A percentile compares a stretch with the other conserved stretches of the same genome.
These are phyloP conservation scores for Drosophila bunnanda DNA, from an alignment of 2,888 invertebrate genomes.

Conservation along the genomic window DNA sequence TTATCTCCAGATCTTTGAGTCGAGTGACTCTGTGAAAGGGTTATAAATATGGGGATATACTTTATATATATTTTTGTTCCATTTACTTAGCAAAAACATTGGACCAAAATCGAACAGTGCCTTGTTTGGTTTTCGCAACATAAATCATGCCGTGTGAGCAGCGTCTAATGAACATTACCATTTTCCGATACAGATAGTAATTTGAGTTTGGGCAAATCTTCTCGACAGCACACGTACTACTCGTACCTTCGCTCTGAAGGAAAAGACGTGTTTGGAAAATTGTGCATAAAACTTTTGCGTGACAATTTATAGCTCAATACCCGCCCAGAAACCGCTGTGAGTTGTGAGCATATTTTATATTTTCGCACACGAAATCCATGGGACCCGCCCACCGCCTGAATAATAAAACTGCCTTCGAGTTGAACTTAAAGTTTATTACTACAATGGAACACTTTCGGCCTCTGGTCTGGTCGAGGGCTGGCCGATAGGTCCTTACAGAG, in stretches of 20 bases:
- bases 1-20: constrained; percentile 17
- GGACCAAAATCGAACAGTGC: not conserved
- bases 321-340: constrained; percentile 3
- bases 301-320: constrained; percentile 37
- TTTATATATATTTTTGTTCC: not conserved
- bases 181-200: not conserved
- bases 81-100: not conserved
- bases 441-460: constrained; percentile 27
- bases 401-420: constrained; percentile 26
- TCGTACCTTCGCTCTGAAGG: constrained; percentile 18
- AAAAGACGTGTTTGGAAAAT: constrained; percentile 33
- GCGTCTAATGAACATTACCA: not conserved
- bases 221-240: constrained; percentile 9
- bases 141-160: not conserved
- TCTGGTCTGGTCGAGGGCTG: constrained; percentile 14
- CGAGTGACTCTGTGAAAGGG: constrained; percentile 2
- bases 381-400: not conserved
- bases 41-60: not conserved
- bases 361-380: constrained; percentile 11
- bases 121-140: not conserved
- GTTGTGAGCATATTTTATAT: constrained; percentile 36
- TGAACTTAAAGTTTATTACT: constrained; percentile 37
- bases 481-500: constrained; percentile 36
- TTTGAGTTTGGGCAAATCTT: constrained; percentile 14
- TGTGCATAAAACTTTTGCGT: constrained; percentile 37